phyloP scores from a whole-genome alignment of 2,797 vertebrate genomes.

The Pseudochirops cupreus region DNA sequence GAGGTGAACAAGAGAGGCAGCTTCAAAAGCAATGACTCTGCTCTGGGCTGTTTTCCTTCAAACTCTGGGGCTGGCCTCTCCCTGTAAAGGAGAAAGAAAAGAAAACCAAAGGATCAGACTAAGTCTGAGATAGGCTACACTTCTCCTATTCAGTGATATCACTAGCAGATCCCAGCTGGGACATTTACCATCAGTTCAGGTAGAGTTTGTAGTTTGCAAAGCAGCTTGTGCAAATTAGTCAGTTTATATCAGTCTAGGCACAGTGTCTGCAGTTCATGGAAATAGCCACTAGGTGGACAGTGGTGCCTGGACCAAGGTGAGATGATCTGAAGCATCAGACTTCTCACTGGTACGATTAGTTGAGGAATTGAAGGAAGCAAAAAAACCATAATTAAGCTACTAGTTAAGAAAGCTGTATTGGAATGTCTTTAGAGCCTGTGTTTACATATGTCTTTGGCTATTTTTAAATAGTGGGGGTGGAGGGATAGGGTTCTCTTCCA shows the following conservation, averaged over 20 bases:
- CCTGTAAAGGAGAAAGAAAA: constrained; percentile 12
- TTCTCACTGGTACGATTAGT: not conserved
- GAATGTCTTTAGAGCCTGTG: not conserved
- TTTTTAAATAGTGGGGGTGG: not conserved
- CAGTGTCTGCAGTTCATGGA: not conserved
- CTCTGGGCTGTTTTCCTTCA: constrained; percentile 66
- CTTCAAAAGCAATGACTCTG: constrained; percentile 75
- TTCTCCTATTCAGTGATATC: not conserved
- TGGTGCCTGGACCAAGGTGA: not conserved
- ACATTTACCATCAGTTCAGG: not conserved
- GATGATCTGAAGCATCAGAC: not conserved
- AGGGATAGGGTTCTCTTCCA: not conserved
- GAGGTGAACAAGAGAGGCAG: constrained; percentile 66
- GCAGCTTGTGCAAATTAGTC: constrained; percentile 17
- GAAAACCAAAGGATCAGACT: not conserved
- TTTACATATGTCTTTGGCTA: not conserved
- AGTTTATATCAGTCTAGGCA: constrained; percentile 20
- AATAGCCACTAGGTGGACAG: not conserved
- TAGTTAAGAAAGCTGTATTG: not conserved
- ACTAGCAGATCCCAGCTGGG: not conserved
- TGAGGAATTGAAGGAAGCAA: not conserved
- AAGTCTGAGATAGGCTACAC: not conserved
- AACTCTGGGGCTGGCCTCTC: constrained; percentile 51
- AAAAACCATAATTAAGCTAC: not conserved
- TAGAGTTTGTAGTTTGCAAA: constrained; percentile 11